Evolutionary conservation across 2,888 invertebrate genomes (phyloP), one percentile per base, ranked within the genome.

Genomic region (Drosophila buzzatii): DNA sequence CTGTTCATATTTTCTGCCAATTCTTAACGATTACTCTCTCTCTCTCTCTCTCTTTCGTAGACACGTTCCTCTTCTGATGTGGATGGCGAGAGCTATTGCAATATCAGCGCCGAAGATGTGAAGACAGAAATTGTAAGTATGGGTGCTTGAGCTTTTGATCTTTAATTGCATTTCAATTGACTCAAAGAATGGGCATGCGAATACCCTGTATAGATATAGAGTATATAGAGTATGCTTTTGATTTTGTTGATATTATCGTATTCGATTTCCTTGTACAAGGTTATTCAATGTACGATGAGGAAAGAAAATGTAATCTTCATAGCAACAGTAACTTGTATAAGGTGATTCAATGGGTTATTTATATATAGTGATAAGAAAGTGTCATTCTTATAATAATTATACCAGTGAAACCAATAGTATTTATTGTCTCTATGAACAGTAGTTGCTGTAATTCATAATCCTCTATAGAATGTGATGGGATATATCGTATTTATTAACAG

Each of bases 51-150:
- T 73, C 70, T 74, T 62, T 79, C 73, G 55, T 82, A 91, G 91
- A 84, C 88, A 80, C 90, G 91, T 86, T 84, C 84, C 77, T 90
- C 91, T 76, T 91, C 89, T 77, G 91, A 91, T 77, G 76, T 79
- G 79, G 89, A 90, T 39, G 78, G 85, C 72, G 86, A 89, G 73
- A 90, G 82, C 73, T 91, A 91, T 74, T 90, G 91, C 76, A 92
- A 88, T 76, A 92, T 92, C 65, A 92, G 91, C 63, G 92, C 92
- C 64, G 92, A 92, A 60, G 92, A 92, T 88, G 92, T 92, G 71
- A 92, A 92, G 90, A 92, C 92, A 53, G 92, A 92, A 91, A 91
- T 92, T 84, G 92, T 91, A 90, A 92, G 92, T 92, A 77, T 65
- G 35, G 47, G 23, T 49, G 49, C n/a, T 72, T 69, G 59, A 62